Evolutionary conservation across 2,888 invertebrate species (phyloP).

Genomic region (Coelogynopora nodosa): DNA sequence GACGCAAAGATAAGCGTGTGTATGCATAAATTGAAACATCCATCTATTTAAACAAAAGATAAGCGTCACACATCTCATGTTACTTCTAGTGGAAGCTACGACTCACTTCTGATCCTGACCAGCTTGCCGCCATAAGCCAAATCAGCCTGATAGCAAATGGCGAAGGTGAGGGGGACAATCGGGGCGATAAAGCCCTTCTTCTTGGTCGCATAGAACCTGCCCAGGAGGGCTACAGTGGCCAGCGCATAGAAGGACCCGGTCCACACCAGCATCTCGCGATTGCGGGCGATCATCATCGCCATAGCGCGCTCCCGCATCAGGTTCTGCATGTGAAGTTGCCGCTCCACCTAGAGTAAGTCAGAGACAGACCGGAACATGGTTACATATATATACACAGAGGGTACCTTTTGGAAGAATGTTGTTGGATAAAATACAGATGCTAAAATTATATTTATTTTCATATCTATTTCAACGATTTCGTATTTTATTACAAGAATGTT

Average conservation of each 20-base stretch:
- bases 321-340: constrained; percentile 76
- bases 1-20: too few relatives aligned
- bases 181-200: constrained; percentile 68
- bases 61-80: too few relatives aligned
- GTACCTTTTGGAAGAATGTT: too few relatives aligned
- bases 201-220: constrained; percentile 65
- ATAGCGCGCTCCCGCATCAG: constrained; percentile 73
- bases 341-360: constrained; percentile 68
- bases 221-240: constrained; percentile 52
- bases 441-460: too few relatives aligned
- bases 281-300: constrained; percentile 68
- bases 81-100: too few relatives aligned
- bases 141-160: constrained; percentile 72
- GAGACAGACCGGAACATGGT: too few relatives aligned
- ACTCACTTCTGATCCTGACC: constrained; percentile 55
- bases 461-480: too few relatives aligned
- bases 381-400: too few relatives aligned
- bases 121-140: constrained; percentile 75
- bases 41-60: too few relatives aligned
- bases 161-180: constrained; percentile 71
- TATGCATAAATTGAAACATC: too few relatives aligned
- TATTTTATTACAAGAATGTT: too few relatives aligned
- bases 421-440: too few relatives aligned
- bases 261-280: constrained; percentile 74
- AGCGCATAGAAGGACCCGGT: constrained; percentile 69